A percentile compares a stretch with the other conserved stretches of the same genome.
Evolutionary conservation across 2,113 vertebrate species (phyloP).

Genomic region (Chamaea fasciata): DNA sequence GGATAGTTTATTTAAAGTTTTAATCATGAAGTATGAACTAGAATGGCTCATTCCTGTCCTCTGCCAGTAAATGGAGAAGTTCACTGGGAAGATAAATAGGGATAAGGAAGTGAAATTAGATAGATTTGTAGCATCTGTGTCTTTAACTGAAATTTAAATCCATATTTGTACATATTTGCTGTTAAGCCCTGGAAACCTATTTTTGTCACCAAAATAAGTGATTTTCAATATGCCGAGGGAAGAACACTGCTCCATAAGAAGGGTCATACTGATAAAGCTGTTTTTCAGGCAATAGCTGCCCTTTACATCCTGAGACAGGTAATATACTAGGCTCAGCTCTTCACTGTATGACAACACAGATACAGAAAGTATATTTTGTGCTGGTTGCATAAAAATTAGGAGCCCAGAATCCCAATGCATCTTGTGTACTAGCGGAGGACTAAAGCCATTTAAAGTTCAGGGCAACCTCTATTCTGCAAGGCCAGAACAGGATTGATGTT

Average conservation of each 20-base stretch:
- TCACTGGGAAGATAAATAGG: background rate
- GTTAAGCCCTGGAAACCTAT: background rate
- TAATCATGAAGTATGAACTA: background rate
- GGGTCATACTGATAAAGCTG: background rate
- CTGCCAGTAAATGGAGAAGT: background rate
- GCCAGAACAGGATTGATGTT: background rate
- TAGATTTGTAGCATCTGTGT: background rate
- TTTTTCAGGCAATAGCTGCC: background rate
- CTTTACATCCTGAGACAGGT: background rate
- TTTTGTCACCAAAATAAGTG: background rate
- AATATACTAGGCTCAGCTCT: background rate
- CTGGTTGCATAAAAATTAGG: background rate
- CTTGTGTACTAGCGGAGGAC: background rate
- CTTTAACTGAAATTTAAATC: background rate
- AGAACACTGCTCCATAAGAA: background rate
- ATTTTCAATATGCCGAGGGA: background rate
- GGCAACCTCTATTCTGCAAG: background rate
- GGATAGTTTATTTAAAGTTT: background rate
- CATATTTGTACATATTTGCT: background rate
- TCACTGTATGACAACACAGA: background rate
- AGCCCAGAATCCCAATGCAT: background rate
- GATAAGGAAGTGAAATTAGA: background rate
- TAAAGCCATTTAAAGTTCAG: background rate
- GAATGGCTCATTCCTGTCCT: background rate
- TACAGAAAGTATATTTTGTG: background rate